These are phyloP conservation scores for Stenolophus ochropezus DNA, from an alignment of 2,888 invertebrate genomes.

Conservation along the genomic window DNA sequence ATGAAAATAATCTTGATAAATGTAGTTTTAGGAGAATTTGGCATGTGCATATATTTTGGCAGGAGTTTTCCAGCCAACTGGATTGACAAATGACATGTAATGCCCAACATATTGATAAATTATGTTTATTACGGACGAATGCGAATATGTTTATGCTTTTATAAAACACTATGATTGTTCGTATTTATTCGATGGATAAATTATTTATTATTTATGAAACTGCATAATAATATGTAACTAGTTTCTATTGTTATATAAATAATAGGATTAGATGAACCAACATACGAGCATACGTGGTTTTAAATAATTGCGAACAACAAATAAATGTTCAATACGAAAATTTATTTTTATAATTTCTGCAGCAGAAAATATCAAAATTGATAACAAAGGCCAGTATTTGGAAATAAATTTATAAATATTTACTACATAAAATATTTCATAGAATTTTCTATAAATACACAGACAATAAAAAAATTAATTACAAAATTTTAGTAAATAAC, in stretches of 20 bases:
- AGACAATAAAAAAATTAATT: background rate
- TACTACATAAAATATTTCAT: background rate
- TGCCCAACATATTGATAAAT: slow-evolving; percentile 34
- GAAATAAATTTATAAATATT: background rate
- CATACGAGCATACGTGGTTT: background rate
- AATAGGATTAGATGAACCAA: slow-evolving; percentile 29
- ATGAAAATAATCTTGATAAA: slow-evolving; percentile 18
- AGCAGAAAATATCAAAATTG: background rate
- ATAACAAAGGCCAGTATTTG: background rate
- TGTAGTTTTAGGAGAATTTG: slow-evolving; percentile 10
- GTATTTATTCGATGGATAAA: slow-evolving; percentile 19
- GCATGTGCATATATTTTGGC: background rate
- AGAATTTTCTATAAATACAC: too few relatives aligned
- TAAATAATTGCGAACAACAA: slow-evolving; percentile 12
- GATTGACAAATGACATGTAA: slow-evolving; percentile 38
- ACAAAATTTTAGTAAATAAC: too few relatives aligned
- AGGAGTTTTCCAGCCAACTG: slow-evolving; percentile 3
- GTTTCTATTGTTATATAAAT: slow-evolving; percentile 23
- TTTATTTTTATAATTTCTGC: background rate
- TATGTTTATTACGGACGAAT: slow-evolving; percentile 36
- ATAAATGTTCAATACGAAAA: background rate
- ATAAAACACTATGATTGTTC: slow-evolving; percentile 28
- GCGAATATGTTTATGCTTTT: slow-evolving; percentile 13
- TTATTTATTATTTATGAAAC: slow-evolving; percentile 38
- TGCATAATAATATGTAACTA: slow-evolving; percentile 24